Evolutionary conservation across 2,888 invertebrate genomes (phyloP).

Genomic region (Hypolimnas misippus): DNA sequence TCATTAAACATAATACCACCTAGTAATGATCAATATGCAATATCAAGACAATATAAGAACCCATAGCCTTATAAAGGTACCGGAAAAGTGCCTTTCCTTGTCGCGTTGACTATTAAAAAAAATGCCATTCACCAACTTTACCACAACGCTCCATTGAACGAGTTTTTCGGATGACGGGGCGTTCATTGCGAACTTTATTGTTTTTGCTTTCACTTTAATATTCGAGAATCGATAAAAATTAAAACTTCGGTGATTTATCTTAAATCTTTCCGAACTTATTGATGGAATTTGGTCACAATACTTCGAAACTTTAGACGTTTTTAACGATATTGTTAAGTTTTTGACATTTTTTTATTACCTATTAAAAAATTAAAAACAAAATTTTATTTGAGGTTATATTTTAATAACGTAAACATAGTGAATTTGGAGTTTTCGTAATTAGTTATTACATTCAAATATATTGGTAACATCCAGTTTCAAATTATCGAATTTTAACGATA

Average conservation of each 20-base stretch:
- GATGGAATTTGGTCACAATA: too few species aligned
- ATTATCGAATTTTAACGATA: too few species aligned
- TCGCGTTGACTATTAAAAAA: conserved; percentile 29
- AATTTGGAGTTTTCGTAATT: too few species aligned
- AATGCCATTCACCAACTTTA: conserved; percentile 32
- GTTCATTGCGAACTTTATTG: conserved; percentile 28
- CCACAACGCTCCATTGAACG: conserved; percentile 32
- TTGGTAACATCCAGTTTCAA: too few species aligned
- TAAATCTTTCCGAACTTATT: too few species aligned
- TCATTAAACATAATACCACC: too few species aligned
- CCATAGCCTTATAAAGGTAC: not conserved
- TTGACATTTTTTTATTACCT: not conserved
- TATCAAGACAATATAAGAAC: not conserved
- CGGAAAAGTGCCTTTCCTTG: conserved; percentile 40
- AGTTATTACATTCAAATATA: too few species aligned
- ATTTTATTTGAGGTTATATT: too few species aligned
- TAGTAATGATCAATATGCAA: not conserved
- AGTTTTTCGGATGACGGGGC: conserved; percentile 23
- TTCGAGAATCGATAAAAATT: conserved; percentile 19
- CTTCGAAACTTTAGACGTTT: too few species aligned
- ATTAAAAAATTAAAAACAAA: too few species aligned
- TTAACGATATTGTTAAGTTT: not conserved
- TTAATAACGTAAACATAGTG: too few species aligned
- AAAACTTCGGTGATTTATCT: not conserved
- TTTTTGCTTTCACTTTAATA: conserved; percentile 27